Evolutionary conservation across 2,113 vertebrate genomes (phyloP).

Genomic region (Procavia capensis): DNA sequence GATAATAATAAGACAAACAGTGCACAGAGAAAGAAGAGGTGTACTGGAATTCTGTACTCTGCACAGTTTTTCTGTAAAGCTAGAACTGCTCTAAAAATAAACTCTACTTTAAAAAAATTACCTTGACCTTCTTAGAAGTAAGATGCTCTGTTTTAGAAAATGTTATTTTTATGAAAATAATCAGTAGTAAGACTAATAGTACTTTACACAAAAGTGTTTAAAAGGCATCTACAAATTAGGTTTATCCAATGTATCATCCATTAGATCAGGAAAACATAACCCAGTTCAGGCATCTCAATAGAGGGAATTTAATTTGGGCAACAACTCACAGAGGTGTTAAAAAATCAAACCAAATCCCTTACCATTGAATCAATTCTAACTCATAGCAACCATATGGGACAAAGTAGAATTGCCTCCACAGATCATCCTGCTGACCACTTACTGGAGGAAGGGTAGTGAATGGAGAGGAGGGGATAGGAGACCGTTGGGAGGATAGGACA

Average conservation of each 20-base stretch:
- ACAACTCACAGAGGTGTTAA: not conserved
- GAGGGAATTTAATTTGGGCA: not conserved
- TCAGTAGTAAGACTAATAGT: not conserved
- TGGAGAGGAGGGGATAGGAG: no score
- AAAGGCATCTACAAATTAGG: not conserved
- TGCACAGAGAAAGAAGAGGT: not conserved
- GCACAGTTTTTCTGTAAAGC: not conserved
- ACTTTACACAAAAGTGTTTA: not conserved
- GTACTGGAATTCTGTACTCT: not conserved
- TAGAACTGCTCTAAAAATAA: not conserved
- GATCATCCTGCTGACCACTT: no score
- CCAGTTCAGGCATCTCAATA: not conserved
- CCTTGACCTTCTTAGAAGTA: constrained; percentile 33
- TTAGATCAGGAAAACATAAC: constrained; percentile 35
- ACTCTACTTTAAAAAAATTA: constrained; percentile 34
- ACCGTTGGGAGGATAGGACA: no score
- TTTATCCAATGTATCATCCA: not conserved
- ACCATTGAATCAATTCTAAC: no score
- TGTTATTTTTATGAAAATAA: constrained; percentile 2
- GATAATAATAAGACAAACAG: not conserved
- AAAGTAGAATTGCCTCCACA: no score
- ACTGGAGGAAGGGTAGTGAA: no score
- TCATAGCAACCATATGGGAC: no score
- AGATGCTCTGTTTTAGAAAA: constrained; percentile 5
- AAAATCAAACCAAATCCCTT: no score